Base-by-base conservation (phyloP, 2,888 invertebrate species). In the Ectemnius lituratus region DNA sequence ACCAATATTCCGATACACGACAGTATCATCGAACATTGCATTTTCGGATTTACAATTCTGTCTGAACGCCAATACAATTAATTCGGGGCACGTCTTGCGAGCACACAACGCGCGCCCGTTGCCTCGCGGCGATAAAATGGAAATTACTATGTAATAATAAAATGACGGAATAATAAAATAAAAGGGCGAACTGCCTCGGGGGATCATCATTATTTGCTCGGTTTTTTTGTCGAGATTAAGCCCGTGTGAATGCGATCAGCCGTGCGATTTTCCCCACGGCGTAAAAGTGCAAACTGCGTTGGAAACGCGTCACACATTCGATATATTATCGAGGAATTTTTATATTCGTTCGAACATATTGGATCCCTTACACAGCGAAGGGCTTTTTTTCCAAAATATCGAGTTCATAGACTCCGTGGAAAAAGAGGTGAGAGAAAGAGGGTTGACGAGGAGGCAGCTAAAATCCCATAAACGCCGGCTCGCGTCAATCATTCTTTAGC, bases 401-500 rank as follows among this genome's bases (percentile, higher is more conserved):
- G 23, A 23, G 2, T 23, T 23, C 37, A 11, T 11, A 37, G 8
- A 37, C 37, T 37, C 37, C 3, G 23, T 37, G 52, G 16, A 16
- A 14, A 52, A 52, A 8, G 52, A 16, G 52, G n/a, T 3, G 23
- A 23, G 52, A 52, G 52, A 13, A 16, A 13, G 52, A 4, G 52
- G n/a, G 16, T 6, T 14, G 16, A 16, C 52, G 52, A 52, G 16
- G 52, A 16, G 16, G 14, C 52, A 5, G 16, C 52, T 5, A 14
- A 52, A 52, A 16, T 52, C 16, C 52, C 52, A 67, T 76, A 82
- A 76, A 77, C 69, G 76, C 70, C 75, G 71, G 61, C 16, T 46
- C 74, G 65, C 56, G 79, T 82, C 81, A 75, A 81, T 81, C 82
- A 79, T 77, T 81, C 76, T 77, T 81, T 73, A 76, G 73, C 63